A percentile compares a stretch with the other conserved stretches of the same genome.
Evolutionary conservation across 2,797 vertebrate genomes (phyloP).

Genomic region (Diplodus puntazzo): DNA sequence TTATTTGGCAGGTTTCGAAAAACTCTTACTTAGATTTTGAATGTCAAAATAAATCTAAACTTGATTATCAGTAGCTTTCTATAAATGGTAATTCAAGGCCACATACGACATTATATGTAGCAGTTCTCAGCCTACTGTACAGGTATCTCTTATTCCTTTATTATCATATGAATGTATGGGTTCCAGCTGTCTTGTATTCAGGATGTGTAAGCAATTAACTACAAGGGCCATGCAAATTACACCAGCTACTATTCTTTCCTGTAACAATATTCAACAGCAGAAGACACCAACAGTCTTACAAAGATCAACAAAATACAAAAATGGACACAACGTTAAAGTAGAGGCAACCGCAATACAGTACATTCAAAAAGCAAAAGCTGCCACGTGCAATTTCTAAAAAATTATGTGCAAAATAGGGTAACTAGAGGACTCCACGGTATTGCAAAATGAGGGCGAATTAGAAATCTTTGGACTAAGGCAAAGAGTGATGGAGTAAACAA

Average conservation of each 20-base stretch:
- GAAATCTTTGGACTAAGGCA: slow-evolving; percentile 63
- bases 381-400: slow-evolving; percentile 53
- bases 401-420: slow-evolving; percentile 55
- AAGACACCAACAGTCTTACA: slow-evolving; percentile 48
- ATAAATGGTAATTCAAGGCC: slow-evolving; percentile 53
- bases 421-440: slow-evolving; percentile 26
- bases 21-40: slow-evolving; percentile 50
- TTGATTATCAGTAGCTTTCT: slow-evolving; percentile 57
- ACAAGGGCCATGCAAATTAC: slow-evolving; percentile 49
- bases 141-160: slow-evolving; percentile 20
- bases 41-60: slow-evolving; percentile 67
- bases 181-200: slow-evolving; percentile 7
- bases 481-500: slow-evolving; percentile 50
- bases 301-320: slow-evolving; percentile 37
- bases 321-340: slow-evolving; percentile 5
- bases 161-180: slow-evolving; percentile 1
- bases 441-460: slow-evolving; percentile 14
- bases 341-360: slow-evolving; percentile 44
- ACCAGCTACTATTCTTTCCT: slow-evolving; percentile 24
- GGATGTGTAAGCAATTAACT: slow-evolving; percentile 25
- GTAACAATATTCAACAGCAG: slow-evolving; percentile 48
- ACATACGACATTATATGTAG: slow-evolving; percentile 43
- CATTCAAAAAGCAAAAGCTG: slow-evolving; percentile 71
- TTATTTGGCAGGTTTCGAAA: slow-evolving; percentile 70
- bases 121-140: slow-evolving; percentile 17